A percentile compares a stretch with the other conserved stretches of the same genome.
Evolutionary conservation across 2,888 invertebrate genomes (phyloP).

Genomic region (Orchesella flavescens): DNA sequence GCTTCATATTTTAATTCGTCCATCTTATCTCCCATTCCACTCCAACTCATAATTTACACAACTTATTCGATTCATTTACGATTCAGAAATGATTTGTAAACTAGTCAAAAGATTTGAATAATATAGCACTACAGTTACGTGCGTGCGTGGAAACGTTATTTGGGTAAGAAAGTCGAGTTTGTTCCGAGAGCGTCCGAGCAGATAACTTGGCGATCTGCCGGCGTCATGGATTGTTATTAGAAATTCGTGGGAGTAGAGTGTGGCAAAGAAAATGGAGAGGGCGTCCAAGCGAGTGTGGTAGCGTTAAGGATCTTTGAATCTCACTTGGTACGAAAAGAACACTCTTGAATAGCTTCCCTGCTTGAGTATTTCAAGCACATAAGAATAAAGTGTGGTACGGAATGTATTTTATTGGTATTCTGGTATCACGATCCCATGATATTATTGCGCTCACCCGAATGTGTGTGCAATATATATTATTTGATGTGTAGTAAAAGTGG

Average conservation of each 20-base stretch:
- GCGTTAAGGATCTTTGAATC: background rate
- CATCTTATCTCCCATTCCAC: too few species aligned
- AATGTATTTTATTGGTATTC: constrained; percentile 19
- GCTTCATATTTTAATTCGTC: too few species aligned
- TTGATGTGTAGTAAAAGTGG: too few species aligned
- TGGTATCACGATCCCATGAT: constrained; percentile 5
- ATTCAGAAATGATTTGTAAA: too few species aligned
- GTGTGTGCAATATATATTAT: too few species aligned
- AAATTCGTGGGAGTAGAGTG: constrained; percentile 15
- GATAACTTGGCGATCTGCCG: background rate
- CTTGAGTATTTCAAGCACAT: constrained; percentile 13
- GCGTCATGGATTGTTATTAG: background rate
- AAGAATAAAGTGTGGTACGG: background rate
- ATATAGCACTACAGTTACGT: too few species aligned
- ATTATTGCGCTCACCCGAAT: constrained; percentile 9
- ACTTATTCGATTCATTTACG: too few species aligned
- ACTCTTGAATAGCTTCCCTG: background rate
- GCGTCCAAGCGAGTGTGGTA: background rate
- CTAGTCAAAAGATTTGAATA: background rate
- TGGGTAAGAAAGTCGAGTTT: background rate
- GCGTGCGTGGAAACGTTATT: too few species aligned
- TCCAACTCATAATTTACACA: too few species aligned
- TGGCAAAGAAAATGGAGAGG: constrained; percentile 3
- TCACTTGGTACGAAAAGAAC: background rate
- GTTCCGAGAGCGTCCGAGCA: too few species aligned